Evolutionary conservation across 1,140 invertebrate species (phyloP), one percentile per base, ranked within the genome.

Genomic region (Phthorimaea operculella): DNA sequence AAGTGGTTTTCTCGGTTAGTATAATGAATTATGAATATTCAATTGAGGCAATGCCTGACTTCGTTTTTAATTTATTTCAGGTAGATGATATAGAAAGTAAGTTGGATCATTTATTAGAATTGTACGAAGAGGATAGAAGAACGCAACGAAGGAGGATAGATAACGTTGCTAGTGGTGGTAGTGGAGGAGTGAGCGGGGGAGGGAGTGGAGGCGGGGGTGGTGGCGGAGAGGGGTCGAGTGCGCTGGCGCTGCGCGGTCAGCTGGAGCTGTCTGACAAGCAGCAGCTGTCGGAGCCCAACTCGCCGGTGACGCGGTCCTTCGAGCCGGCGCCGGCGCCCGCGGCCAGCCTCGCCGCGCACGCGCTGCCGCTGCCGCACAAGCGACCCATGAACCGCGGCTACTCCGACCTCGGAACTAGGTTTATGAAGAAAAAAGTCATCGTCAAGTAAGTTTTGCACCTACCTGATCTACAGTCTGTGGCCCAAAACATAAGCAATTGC

Each of bases 1-100:
- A 87, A 88, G 83, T 57, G 42, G 8, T 28, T 28, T 28, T 28
- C 21, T 28, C 6, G 2, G 6, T n/a, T 42, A n/a, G 1, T 42
- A 9, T 47, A n/a, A 47, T 47, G 11, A 16, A 9, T 47, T 1
- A 47, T 47, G 11, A 16, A 47, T 47, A 10, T 15, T 47, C 14
- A 16, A 11, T n/a, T 15, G 17, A 14, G 1, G 15, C 15, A 16
- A 47, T 2, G 15, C 10, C 10, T 39, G n/a, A 39, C 36, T 10
- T 39, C 15, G 44, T 11, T 17, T 50, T 33, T 14, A 11, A 33
- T n/a, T 17, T 60, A 45, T 79, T 86, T 50, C 78, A 97, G 95
- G 94, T 97, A 69, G 95, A 96, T 76, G 95, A 97, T 79, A 96
- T 96, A 82, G 96, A 97, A 87, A 90, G 90, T 71, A 98, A 98